Base-by-base conservation (phyloP, 2,113 vertebrate species). In the Mohoua ochrocephala region DNA sequence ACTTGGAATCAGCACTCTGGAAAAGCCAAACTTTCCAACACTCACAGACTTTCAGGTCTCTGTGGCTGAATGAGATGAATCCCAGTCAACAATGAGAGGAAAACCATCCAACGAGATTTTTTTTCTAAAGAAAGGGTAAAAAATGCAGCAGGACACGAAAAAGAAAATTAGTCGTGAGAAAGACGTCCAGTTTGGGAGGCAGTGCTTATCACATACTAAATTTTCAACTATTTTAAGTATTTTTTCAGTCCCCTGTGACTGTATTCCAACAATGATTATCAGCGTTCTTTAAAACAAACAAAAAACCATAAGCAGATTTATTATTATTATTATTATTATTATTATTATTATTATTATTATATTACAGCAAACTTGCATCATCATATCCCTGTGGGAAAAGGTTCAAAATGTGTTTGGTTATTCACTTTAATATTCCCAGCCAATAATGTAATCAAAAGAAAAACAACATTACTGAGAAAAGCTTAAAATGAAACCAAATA, bases 121-220 rank as follows among this genome's bases (percentile, higher is more conserved):
- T 6, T 63, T 93, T 70, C 64, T 15, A 42, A 45, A 84, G 2
- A 75, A 56, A 84, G 9, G 1, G 6, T 17, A 27, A 42, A 54
- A 47, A 41, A 24, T 12, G 28, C 13, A 28, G 4, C 0, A 0
- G 19, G 7, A 31, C 11, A 26, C 4, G 10, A 42, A n/a, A 76
- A 71, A 45, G 4, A 37, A 67, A 67, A 52, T 39, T 18, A 64
- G 14, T 2, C 21, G 2, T 37, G 17, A 76, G 33, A 26, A 59
- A 33, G 23, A 64, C 7, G 3, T 11, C 19, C 17, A n/a, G 5
- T 44, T 63, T 85, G 24, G 59, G 64, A 89, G 61, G 15, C 9
- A 47, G 13, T 33, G 41, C 4, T 85, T 31, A 19, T 17, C 23
- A 28, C 9, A 41, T 7, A 11, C 0, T 19, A 73, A 28, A 39